These are phyloP conservation scores for Cacatua alba DNA, from an alignment of 2,113 vertebrate genomes.

Conservation along the genomic window DNA sequence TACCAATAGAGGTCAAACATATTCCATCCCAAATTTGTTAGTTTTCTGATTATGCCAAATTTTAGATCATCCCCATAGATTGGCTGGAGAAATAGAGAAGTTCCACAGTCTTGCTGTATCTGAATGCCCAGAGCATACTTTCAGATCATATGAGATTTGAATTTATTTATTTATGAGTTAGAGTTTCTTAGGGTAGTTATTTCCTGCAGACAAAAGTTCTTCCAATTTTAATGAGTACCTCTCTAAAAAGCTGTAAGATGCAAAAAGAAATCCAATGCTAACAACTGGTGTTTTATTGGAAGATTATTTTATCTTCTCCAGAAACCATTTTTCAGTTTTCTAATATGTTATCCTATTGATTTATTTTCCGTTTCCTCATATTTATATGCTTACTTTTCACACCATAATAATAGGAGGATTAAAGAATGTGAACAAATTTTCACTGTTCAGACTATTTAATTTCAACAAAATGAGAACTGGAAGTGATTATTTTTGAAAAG, in stretches of 20 bases:
- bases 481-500: conserved; percentile 38
- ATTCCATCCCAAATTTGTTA: background rate
- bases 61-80: background rate
- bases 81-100: background rate
- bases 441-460: background rate
- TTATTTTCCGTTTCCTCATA: background rate
- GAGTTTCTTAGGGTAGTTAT: background rate
- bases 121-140: background rate
- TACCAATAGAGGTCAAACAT: background rate
- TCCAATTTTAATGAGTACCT: background rate
- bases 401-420: background rate
- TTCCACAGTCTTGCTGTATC: background rate
- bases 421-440: background rate
- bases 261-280: background rate
- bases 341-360: background rate
- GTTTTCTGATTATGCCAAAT: background rate
- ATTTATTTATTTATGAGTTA: background rate
- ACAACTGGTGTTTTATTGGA: background rate
- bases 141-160: background rate
- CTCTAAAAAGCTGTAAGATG: background rate
- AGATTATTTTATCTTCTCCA: background rate
- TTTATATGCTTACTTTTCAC: conserved; percentile 14
- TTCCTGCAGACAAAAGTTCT: background rate
- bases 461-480: background rate
- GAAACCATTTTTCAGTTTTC: conserved; percentile 4